Conservation (phyloP, 2,113 vertebrate genomes). For the Ciconia maguari region DNA sequence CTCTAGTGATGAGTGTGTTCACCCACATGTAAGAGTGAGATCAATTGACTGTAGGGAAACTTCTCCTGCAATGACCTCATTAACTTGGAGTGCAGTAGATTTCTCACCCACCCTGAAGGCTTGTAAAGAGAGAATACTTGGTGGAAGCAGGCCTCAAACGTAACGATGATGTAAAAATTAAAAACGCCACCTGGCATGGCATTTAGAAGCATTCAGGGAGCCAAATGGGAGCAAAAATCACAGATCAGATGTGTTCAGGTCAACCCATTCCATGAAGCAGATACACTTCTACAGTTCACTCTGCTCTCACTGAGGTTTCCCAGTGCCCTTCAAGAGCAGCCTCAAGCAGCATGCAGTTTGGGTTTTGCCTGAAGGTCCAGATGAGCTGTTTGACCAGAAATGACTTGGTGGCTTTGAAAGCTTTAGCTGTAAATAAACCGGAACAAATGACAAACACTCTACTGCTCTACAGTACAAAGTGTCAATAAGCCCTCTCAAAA, state of each 20-base stretch:
- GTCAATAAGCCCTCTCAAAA: neutral
- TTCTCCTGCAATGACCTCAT: neutral
- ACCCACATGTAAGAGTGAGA: neutral
- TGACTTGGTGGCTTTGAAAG: neutral
- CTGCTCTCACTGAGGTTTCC: neutral
- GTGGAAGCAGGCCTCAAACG: neutral
- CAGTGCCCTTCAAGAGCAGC: neutral
- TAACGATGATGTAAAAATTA: neutral
- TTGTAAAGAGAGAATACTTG: neutral
- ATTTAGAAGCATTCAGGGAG: neutral
- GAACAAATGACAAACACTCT: neutral
- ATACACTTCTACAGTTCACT: neutral
- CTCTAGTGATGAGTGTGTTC: neutral
- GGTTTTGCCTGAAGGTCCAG: neutral
- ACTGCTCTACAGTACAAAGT: neutral
- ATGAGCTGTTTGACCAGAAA: neutral
- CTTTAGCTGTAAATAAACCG: neutral
- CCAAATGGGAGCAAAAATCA: neutral
- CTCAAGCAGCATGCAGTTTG: neutral
- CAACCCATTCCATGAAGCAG: neutral
- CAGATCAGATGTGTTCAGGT: neutral
- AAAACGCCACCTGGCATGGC: neutral
- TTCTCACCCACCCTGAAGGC: neutral
- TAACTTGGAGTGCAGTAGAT: neutral
- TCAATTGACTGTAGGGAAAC: neutral